Conservation (phyloP, 1,140 invertebrate species). For the Pteromalus puparum region DNA sequence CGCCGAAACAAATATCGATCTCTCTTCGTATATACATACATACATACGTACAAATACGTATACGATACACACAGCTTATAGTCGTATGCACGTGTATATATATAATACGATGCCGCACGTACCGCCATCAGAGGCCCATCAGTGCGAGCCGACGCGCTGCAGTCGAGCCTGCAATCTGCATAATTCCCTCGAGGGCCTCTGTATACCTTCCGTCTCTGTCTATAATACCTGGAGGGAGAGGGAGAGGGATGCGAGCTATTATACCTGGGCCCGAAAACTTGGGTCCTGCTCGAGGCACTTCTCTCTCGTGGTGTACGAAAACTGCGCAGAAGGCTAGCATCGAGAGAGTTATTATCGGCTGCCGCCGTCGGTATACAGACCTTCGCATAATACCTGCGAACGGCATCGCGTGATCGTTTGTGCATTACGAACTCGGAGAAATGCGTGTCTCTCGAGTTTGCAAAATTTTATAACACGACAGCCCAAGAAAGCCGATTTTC, state of each 20-base stretch:
- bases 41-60: neutral
- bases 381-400: no score
- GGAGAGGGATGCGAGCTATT: slow-evolving; percentile 26
- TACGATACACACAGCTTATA: neutral
- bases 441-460: no score
- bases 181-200: slow-evolving; percentile 68
- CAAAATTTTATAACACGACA: no score
- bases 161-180: slow-evolving; percentile 72
- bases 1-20: slow-evolving; percentile 3
- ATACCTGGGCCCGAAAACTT: neutral
- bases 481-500: no score
- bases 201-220: slow-evolving; percentile 59
- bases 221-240: neutral
- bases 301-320: neutral
- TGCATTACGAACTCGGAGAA: no score
- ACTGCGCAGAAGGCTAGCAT: neutral
- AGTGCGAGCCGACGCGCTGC: slow-evolving; percentile 43
- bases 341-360: neutral
- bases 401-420: no score
- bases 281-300: neutral
- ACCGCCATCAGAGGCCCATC: slow-evolving; percentile 68
- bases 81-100: neutral
- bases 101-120: slow-evolving; percentile 63
- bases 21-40: neutral
- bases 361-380: no score